Conservation (phyloP, 2,888 invertebrate genomes). For the Clostera curtula region DNA sequence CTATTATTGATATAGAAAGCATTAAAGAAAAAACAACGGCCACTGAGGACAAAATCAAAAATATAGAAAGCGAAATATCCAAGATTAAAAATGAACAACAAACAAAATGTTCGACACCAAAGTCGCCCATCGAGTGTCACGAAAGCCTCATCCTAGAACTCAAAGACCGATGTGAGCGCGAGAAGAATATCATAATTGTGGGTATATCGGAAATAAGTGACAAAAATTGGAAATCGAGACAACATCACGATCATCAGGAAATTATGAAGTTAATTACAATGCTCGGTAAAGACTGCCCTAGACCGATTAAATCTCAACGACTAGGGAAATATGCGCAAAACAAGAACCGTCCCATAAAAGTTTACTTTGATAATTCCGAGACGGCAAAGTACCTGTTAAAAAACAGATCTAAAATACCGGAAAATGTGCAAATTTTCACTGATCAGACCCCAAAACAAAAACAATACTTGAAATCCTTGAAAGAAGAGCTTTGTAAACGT, state of each 20-base stretch:
- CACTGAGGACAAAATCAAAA: too few species aligned
- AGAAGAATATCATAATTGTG: constrained; percentile 19
- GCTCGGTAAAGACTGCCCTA: constrained; percentile 7
- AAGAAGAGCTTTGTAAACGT: constrained; percentile 14
- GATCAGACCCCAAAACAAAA: constrained; percentile 22
- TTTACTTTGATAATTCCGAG: constrained; percentile 9
- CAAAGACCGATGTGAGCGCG: constrained; percentile 15
- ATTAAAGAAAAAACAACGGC: too few species aligned
- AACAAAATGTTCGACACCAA: too few species aligned
- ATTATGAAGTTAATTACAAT: constrained; percentile 4
- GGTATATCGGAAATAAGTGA: constrained; percentile 12
- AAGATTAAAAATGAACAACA: too few species aligned
- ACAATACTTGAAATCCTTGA: constrained; percentile 9
- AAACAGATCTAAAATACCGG: constrained; percentile 13
- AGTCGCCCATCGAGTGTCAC: too few species aligned
- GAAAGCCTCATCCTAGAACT: constrained; percentile 10
- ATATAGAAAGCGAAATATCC: too few species aligned
- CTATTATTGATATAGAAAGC: too few species aligned
- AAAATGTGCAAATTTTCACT: constrained; percentile 13
- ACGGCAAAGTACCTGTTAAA: constrained; percentile 11
- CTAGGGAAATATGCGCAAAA: constrained; percentile 16
- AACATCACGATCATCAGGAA: constrained; percentile 8
- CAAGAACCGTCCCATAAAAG: constrained; percentile 17
- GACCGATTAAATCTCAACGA: constrained; percentile 14
- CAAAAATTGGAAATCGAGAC: constrained; percentile 7